Evolutionary conservation across 35 echinoderm and acorn worm genomes (phyloP), one percentile per base, ranked within the genome.

Genomic region (Ophiothrix spiculata): DNA sequence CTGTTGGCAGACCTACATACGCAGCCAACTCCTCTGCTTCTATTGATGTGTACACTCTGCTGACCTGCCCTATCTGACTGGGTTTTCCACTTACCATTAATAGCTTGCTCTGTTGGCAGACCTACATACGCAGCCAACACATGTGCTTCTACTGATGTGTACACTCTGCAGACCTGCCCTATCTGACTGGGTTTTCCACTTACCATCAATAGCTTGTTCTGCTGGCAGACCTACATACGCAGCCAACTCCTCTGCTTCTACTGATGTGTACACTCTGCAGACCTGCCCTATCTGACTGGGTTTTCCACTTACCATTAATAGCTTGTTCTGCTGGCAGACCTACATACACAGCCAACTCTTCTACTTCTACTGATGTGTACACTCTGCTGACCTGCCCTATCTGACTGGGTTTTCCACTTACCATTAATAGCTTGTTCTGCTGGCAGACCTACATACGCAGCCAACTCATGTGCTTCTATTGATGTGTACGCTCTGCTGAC

Each of bases 381-480:
- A 16, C 11, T 35, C 13, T 78, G 29, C 12, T 14, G 11, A 77
- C 35, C 13, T 0, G n/a, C 23, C 16, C 29, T 74, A 73, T 36
- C 8, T 13, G 39, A 76, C 4, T 75, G n/a, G 32, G 31, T 76
- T 23, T 25, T 32, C 32, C 76, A 80, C 41, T 83, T 87, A 99
- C 96, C 91, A 83, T 91, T 83, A 32, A 99, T 87, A 21, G 96
- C 96, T 86, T 94, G 88, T 28, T 99, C 96, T 23, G 89, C 86
- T 19, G 88, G 89, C 40, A 99, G 82, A 45, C 91, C 96, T 15
- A 93, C 74, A 79, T 91, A 91, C 0, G 84, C 36, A 86, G 92
- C 92, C 87, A 99, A 99, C 86, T 91, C 84, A 23, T 99, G 92
- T 21, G 86, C 86, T 81, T 88, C 92, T 33, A 94, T 99, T 25